Evolutionary conservation across 2,113 vertebrate genomes (phyloP), one percentile per base, ranked within the genome.

Genomic region (Nannobrachium achirus): DNA sequence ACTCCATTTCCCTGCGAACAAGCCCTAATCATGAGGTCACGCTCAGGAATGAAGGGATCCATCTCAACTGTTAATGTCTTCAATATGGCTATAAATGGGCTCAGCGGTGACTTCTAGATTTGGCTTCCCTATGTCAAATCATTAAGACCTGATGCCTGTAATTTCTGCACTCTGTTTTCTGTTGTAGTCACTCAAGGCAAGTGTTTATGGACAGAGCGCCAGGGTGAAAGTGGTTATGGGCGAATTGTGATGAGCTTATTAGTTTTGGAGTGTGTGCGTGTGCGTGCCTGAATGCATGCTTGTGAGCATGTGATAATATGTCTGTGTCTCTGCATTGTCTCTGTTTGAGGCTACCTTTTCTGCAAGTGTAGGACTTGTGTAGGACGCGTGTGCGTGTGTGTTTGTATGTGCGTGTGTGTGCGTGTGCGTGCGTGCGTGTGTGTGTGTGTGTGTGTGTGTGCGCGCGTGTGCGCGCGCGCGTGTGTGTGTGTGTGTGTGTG

Each of bases 21-120:
- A 62, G 63, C 75, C 73, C 78, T 82, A 81, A 90, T 88, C 84
- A 89, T 89, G 87, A 90, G 85, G 86, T 90, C 89, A 89, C 86
- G 52, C 82, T 84, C 53, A 75, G 82, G 89, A 88, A 88, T 83
- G 82, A 73, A 79, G 69, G 72, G 76, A 86, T 80, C 66, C 68
- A 66, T 85, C 85, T 88, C 74, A 66, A 82, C 86, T 80, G 82
- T 82, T 90, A 90, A 90, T 90, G 84, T 83, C 83, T 90, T 90
- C 89, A 90, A 81, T 68, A 88, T 90, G 89, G 74, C 80, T 25
- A 73, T 65, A 75, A 79, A 84, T 71, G 76, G 44, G 38, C 75
- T 72, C 75, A 39, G 59, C 49, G 45, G 70, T 63, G 65, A 62
- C 79, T 42, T 72, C 68, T 72, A 68, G 59, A 50, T 69, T 63